These are phyloP conservation scores for Mechanitis mazaeus DNA, from an alignment of 2,888 invertebrate genomes.

Conservation along the genomic window DNA sequence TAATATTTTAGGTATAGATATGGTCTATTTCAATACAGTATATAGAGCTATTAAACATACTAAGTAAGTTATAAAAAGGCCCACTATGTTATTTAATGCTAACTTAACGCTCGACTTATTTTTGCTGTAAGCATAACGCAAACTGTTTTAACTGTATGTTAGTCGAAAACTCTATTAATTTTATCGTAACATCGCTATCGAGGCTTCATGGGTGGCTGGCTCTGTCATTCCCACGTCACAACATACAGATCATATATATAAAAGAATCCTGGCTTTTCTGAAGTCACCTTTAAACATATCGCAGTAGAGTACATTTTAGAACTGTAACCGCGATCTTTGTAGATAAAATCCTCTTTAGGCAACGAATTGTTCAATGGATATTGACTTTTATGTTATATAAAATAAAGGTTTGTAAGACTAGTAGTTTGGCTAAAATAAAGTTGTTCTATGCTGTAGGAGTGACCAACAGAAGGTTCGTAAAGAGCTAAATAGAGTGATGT, in stretches of 20 bases:
- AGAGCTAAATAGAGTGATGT: constrained; percentile 28
- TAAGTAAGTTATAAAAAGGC: neutral
- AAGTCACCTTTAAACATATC: neutral
- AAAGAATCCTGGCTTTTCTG: constrained; percentile 1
- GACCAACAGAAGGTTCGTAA: constrained; percentile 20
- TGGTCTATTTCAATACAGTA: neutral
- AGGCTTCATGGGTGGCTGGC: constrained; percentile 42
- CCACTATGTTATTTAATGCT: constrained; percentile 12
- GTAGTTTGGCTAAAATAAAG: constrained; percentile 17
- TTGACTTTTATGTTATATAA: constrained; percentile 3
- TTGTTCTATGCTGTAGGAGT: constrained; percentile 19
- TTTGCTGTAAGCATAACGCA: constrained; percentile 31
- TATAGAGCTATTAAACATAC: neutral
- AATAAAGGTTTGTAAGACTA: constrained; percentile 11
- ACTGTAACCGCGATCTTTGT: neutral
- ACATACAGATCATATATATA: constrained; percentile 14
- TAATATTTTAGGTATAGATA: neutral
- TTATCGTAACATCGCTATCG: constrained; percentile 48
- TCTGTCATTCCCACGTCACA: constrained; percentile 35
- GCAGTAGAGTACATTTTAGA: neutral
- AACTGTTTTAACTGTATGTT: constrained; percentile 38
- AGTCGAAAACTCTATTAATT: constrained; percentile 51
- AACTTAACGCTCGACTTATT: constrained; percentile 23
- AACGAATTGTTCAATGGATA: constrained; percentile 11
- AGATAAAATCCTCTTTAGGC: constrained; percentile 5